Base-by-base conservation (phyloP, 2,888 invertebrate species). In the Nemotelus pantherinus region DNA sequence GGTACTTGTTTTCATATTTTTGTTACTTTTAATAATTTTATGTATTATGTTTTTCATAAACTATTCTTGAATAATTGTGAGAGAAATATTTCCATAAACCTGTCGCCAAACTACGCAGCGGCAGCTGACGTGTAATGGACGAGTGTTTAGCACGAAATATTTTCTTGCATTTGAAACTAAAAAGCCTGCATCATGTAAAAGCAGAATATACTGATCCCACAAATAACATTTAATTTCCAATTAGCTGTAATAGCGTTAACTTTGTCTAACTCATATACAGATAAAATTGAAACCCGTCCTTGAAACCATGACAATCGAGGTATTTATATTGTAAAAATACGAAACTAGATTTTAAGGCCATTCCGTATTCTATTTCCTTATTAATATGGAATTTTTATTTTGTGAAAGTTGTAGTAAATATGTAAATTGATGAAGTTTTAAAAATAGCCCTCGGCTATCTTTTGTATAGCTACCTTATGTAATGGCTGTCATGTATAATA, bases 1-100 rank as follows among this genome's bases (percentile, higher is more conserved):
- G 74, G 74, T 74, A 74, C 74, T 74, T 74, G 60, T 74, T 74
- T 74, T 60, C 60, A 74, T 60, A 74, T 74, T 74, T 74, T 55
- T 60, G 45, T 74, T 72, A 53, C 60, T 48, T 74, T 58, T 47
- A 74, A 74, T 74, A 63, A 60, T 60, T 58, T 72, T 57, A 39
- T 44, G 47, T 39, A 53, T 58, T 74, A 60, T 48, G 60, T 74
- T 74, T 60, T 74, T 47, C 39, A 41, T 41, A 60, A 60, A 68
- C n/a, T 50, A 48, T 50, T n/a, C 44, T 45, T 65, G 45, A 44
- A n/a, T 55, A 7, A 39, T 48, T n/a, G 39, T 47, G 60, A 74
- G 48, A 25, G 25, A 25, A 74, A 74, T 74, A 74, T 74, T 74
- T 74, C 60, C 6, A 10, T 74, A 63, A 74, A 74, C 47, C 74